phyloP scores from a whole-genome alignment of 2,888 invertebrate species.

The Caenorhabditis parvicauda region DNA sequence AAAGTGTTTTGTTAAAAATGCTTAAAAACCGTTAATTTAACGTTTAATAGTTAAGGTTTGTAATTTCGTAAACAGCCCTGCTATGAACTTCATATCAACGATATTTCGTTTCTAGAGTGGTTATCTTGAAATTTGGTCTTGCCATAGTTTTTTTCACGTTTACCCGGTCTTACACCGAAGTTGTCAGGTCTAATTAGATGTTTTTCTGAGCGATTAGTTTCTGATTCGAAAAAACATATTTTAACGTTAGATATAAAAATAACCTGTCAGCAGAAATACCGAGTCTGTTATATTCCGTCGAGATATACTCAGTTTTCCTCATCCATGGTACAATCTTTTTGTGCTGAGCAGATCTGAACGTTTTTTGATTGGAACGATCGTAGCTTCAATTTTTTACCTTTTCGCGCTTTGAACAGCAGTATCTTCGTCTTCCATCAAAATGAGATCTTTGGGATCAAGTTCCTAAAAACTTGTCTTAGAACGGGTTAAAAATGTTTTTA shows the following conservation, averaged over 20 bases:
- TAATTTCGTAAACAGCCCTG: too few species aligned
- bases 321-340: slow-evolving; percentile 96
- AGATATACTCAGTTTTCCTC: slow-evolving; percentile 95
- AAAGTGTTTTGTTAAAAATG: too few species aligned
- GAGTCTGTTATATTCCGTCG: slow-evolving; percentile 95
- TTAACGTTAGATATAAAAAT: neutral
- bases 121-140: too few species aligned
- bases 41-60: too few species aligned
- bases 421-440: slow-evolving; percentile 37
- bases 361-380: too few species aligned
- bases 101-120: too few species aligned
- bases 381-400: neutral
- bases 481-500: too few species aligned
- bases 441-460: slow-evolving; percentile 31
- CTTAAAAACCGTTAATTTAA: too few species aligned
- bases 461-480: slow-evolving; percentile 8
- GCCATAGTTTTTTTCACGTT: too few species aligned
- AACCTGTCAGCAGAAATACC: slow-evolving; percentile 82
- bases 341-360: slow-evolving; percentile 84
- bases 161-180: too few species aligned
- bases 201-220: neutral
- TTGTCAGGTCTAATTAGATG: too few species aligned
- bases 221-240: neutral
- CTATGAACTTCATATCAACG: too few species aligned
- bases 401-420: slow-evolving; percentile 11